Evolutionary conservation across 2,113 vertebrate species (phyloP).

Genomic region (Microcebus tavaratra): DNA sequence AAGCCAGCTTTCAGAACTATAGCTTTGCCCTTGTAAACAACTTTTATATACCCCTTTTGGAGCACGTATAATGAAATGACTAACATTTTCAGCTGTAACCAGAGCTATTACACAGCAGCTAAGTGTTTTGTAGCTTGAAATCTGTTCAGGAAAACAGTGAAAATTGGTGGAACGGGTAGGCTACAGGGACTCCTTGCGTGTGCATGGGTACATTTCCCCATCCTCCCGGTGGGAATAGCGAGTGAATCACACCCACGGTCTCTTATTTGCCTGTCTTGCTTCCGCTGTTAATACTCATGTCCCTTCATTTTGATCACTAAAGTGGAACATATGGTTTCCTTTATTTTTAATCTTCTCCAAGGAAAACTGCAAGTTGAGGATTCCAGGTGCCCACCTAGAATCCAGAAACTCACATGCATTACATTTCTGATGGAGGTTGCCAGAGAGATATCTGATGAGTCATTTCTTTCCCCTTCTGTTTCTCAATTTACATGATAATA

Average conservation of each 20-base stretch:
- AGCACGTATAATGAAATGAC: slow-evolving; percentile 65
- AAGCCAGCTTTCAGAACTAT: slow-evolving; percentile 12
- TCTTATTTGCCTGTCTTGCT: not conserved
- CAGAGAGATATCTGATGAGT: not conserved
- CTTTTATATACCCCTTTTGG: slow-evolving; percentile 66
- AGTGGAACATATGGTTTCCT: not conserved
- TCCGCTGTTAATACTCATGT: not conserved
- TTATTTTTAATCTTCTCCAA: slow-evolving; percentile 31
- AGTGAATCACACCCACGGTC: accelerated
- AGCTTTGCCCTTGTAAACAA: slow-evolving; percentile 69
- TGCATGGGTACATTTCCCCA: not conserved
- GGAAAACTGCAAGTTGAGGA: not conserved
- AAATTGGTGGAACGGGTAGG: not conserved
- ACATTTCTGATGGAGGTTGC: not conserved
- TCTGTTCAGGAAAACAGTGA: slow-evolving; percentile 57
- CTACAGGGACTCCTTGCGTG: not conserved
- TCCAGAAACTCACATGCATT: not conserved
- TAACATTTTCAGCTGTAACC: slow-evolving; percentile 68
- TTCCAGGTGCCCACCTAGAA: not conserved
- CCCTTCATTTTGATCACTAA: not conserved
- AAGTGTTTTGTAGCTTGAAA: slow-evolving; percentile 62
- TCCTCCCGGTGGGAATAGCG: not conserved
- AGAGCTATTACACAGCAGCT: slow-evolving; percentile 49
- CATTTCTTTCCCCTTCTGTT: not conserved
- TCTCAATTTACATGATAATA: not conserved